Evolutionary conservation across 2,797 vertebrate species (phyloP), one percentile per base, ranked within the genome.

Genomic region (Microtus californicus): DNA sequence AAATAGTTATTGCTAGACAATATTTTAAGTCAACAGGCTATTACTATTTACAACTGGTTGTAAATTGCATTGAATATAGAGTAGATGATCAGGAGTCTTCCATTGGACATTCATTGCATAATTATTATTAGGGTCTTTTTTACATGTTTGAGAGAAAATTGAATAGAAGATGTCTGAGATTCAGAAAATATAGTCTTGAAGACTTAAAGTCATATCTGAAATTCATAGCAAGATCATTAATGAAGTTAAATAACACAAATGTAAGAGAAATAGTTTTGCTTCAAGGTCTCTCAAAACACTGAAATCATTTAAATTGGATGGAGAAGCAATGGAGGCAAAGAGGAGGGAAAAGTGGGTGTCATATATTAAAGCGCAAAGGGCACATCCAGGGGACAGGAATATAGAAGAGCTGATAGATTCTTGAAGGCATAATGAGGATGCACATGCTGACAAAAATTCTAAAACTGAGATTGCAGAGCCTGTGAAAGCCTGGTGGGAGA

Each of bases 191-290:
- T 23, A 37, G 6, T 63, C 12, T 56, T 82, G 45, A 59, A 83
- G 85, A 71, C 79, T 45, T 17, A 89, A 43, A 80, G 0, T 48
- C 48, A 45, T 25, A 27, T 69, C 13, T 56, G 19, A 40, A 81
- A 34, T 19, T 9, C 8, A 34, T 15, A 56, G 6, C 8, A 74
- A 71, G 48, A 40, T 69, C 29, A 59, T 29, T 43, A 5, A 63
- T 27, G 12, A 37, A 78, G 23, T 11, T 40, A 9, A 8, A 27
- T 0, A 43, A 13, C 1, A 13, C 2, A 27, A n/a, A 37, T 43
- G 5, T 21, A 3, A 4, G 37, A 12, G 51, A 83, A 77, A 45
- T 3, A 34, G 27, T 31, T 94, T 81, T 81, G 8, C 13, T 71
- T 77, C 80, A 12, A 43, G 27, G 31, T 3, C 14, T 69, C 48